Conservation (phyloP, 2,888 invertebrate genomes). For the Liposcelis brunnea region DNA sequence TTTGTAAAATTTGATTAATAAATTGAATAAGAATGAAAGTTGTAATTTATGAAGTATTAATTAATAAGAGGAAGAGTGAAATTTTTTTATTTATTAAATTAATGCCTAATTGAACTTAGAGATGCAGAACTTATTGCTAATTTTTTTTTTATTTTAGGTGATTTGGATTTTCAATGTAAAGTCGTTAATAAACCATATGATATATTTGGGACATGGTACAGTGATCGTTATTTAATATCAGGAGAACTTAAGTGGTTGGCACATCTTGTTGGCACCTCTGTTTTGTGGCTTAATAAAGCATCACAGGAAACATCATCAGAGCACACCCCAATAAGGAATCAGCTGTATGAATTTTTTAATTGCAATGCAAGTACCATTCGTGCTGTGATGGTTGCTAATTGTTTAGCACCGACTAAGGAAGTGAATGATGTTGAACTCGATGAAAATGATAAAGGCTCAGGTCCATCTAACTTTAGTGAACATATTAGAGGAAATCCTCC, state of each 20-base stretch:
- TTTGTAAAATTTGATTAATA: slow-evolving; percentile 22
- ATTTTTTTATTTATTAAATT: no score
- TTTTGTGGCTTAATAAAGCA: slow-evolving; percentile 67
- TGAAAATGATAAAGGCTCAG: slow-evolving; percentile 15
- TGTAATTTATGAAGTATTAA: background rate
- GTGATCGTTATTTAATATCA: slow-evolving; percentile 59
- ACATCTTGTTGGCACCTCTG: slow-evolving; percentile 52
- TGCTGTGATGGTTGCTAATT: slow-evolving; percentile 58
- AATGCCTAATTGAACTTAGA: no score
- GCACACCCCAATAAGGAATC: slow-evolving; percentile 57
- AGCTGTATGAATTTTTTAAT: slow-evolving; percentile 56
- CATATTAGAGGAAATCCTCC: slow-evolving; percentile 32
- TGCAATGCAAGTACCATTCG: slow-evolving; percentile 62
- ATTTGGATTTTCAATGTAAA: slow-evolving; percentile 50
- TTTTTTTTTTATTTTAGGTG: slow-evolving; percentile 30
- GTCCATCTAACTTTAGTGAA: slow-evolving; percentile 20
- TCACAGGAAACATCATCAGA: slow-evolving; percentile 55
- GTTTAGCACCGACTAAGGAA: slow-evolving; percentile 29
- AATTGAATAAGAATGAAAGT: no score
- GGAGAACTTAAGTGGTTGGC: slow-evolving; percentile 68
- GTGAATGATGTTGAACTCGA: slow-evolving; percentile 21
- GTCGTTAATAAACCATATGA: slow-evolving; percentile 73
- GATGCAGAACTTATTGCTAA: no score
- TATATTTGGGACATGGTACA: slow-evolving; percentile 80
- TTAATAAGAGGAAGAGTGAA: no score